A percentile compares a stretch with the other conserved stretches of the same genome.
phyloP scores from a whole-genome alignment of 2,888 invertebrate species.

The Cephus sareptanus region DNA sequence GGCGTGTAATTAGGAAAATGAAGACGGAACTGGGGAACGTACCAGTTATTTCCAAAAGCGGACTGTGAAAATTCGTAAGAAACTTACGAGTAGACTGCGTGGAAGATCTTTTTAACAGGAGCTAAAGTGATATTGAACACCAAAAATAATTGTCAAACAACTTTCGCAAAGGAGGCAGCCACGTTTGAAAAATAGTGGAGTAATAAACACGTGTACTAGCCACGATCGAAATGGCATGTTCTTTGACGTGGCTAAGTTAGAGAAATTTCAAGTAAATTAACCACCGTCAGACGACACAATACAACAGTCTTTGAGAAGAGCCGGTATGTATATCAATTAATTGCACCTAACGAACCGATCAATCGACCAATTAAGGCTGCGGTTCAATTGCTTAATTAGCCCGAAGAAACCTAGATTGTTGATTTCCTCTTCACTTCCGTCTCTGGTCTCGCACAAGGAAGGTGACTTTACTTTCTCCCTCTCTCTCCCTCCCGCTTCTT shows the following conservation, averaged over 20 bases:
- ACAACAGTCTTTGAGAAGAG: neutral
- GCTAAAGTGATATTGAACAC: neutral
- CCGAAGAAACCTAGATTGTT: neutral
- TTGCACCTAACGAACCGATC: neutral
- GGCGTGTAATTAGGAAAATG: neutral
- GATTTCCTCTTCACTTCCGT: neutral
- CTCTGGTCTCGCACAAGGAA: neutral
- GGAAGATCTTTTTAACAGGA: too few relatives aligned
- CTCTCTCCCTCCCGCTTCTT: constrained; percentile 13
- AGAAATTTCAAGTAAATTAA: neutral
- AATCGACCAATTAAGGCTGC: neutral
- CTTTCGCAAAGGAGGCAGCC: neutral
- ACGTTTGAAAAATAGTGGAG: neutral
- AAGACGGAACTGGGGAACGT: neutral
- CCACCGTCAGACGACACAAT: neutral
- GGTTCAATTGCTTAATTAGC: neutral
- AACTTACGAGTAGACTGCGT: neutral
- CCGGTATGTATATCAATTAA: neutral
- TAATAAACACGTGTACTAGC: neutral
- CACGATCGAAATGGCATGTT: neutral
- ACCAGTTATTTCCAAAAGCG: neutral
- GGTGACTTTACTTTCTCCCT: constrained; percentile 7
- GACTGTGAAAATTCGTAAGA: neutral
- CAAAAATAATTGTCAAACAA: neutral
- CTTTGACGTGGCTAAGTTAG: neutral